phyloP scores from a whole-genome alignment of 2,888 invertebrate species.

The Stenurella melanura region DNA sequence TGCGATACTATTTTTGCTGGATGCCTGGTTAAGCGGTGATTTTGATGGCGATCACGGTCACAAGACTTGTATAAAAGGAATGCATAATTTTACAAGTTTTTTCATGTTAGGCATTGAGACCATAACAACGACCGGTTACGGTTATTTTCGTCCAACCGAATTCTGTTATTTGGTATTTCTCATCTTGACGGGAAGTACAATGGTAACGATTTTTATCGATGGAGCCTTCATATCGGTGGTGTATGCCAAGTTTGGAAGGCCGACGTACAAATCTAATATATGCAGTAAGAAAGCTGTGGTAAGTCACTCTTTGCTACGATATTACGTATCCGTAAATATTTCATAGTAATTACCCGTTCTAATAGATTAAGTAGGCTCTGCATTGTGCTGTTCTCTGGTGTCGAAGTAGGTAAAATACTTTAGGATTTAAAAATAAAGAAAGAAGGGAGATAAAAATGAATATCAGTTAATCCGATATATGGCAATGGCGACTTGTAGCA shows the following conservation, averaged over 20 bases:
- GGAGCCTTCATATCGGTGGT: constrained; percentile 73
- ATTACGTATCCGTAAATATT: too few relatives aligned
- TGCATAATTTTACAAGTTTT: constrained; percentile 55
- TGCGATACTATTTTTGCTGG: constrained; percentile 56
- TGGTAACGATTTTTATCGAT: constrained; percentile 60
- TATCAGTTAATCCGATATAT: too few relatives aligned
- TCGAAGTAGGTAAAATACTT: too few relatives aligned
- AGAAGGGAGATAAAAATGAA: too few relatives aligned
- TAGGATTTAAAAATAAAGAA: too few relatives aligned
- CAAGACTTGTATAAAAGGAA: constrained; percentile 55
- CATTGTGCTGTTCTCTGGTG: too few relatives aligned
- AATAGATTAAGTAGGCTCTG: too few relatives aligned
- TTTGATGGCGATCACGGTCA: constrained; percentile 46
- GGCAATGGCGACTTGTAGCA: too few relatives aligned
- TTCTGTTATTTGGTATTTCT: constrained; percentile 56
- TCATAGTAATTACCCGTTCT: too few relatives aligned
- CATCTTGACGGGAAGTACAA: constrained; percentile 56
- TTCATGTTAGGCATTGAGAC: constrained; percentile 63
- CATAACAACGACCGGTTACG: constrained; percentile 62
- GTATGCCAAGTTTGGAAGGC: constrained; percentile 80
- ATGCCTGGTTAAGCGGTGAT: constrained; percentile 60
- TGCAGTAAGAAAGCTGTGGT: constrained; percentile 86
- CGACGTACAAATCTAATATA: constrained; percentile 66
- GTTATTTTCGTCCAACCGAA: constrained; percentile 60
- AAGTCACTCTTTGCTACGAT: constrained; percentile 66